phyloP scores from a whole-genome alignment of 2,113 vertebrate species.

The Argyrosomus japonicus region DNA sequence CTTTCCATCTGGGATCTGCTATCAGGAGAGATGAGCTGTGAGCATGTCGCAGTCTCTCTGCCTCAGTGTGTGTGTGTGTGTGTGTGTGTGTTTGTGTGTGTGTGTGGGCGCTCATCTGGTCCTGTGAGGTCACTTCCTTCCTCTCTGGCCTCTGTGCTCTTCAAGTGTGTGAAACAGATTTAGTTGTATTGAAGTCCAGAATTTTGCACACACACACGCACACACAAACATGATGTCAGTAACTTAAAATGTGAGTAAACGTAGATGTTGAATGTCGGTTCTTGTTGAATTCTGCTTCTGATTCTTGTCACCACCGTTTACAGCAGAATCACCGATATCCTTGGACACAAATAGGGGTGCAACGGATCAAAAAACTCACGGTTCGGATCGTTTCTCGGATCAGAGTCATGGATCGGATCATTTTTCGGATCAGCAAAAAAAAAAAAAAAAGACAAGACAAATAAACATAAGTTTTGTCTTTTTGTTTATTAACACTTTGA shows the following conservation, averaged over 20 bases:
- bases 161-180: constrained; percentile 75
- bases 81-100: constrained; percentile 29
- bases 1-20: constrained; percentile 77
- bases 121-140: constrained; percentile 76
- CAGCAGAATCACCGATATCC: not conserved
- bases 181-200: constrained; percentile 30
- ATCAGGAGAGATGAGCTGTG: constrained; percentile 74
- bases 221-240: constrained; percentile 3
- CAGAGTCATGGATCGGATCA: no score
- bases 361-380: no score
- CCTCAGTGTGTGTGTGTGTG: constrained; percentile 23
- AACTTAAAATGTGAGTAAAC: not conserved
- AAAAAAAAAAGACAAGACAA: no score
- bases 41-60: constrained; percentile 53
- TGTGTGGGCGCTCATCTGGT: constrained; percentile 68
- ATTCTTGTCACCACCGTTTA: constrained; percentile 4
- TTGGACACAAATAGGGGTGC: not conserved
- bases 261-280: not conserved
- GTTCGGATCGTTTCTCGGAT: no score
- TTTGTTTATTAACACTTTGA: no score
- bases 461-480: no score
- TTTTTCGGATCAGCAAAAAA: no score
- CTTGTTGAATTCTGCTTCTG: not conserved
- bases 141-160: constrained; percentile 58
- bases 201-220: not conserved